These are phyloP conservation scores for Malurus leucopterus DNA, from an alignment of 2,797 vertebrate species.

Conservation along the genomic window DNA sequence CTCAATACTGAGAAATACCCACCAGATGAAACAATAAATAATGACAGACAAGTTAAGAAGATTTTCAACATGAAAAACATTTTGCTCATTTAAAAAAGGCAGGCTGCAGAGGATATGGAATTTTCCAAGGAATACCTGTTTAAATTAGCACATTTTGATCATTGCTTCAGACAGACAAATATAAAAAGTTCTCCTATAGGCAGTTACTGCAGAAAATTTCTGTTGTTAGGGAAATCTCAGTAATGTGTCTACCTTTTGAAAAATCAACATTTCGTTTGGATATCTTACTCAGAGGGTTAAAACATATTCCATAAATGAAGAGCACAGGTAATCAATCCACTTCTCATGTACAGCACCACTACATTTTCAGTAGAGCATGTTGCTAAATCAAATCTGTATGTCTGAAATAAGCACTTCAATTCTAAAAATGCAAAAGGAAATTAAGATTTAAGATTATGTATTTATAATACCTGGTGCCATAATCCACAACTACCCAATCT, in stretches of 20 bases:
- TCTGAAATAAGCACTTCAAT: not conserved
- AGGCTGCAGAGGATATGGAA: not conserved
- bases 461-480: conserved; percentile 82
- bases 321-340: rapidly evolving
- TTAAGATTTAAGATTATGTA: not conserved
- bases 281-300: not conserved
- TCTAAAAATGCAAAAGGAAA: not conserved
- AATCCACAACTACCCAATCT: conserved; percentile 88
- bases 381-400: not conserved
- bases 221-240: not conserved
- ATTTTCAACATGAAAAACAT: not conserved
- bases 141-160: not conserved
- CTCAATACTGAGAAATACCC: not conserved
- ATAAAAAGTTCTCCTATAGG: not conserved
- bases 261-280: not conserved
- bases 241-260: not conserved
- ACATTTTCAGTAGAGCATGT: not conserved
- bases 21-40: not conserved
- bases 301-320: not conserved
- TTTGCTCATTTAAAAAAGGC: not conserved
- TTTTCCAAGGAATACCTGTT: not conserved
- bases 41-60: not conserved
- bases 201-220: not conserved
- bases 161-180: not conserved
- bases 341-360: not conserved